Conservation (phyloP, 2,797 vertebrate genomes). For the Sebastes alutus region DNA sequence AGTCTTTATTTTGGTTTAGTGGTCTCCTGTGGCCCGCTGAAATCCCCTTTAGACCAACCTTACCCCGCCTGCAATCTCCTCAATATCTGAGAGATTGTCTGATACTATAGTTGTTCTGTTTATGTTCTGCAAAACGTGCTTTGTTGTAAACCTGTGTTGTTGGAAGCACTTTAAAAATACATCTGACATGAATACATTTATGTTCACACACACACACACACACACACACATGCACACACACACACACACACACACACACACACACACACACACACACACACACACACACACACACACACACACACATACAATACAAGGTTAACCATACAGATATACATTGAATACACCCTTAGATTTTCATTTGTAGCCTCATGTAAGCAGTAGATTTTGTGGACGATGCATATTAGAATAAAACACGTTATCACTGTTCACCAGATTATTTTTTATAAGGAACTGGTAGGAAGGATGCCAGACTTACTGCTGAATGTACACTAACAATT, state of each 20-base stretch:
- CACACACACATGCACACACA: not conserved
- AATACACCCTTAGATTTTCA: not conserved
- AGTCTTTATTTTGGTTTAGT: conserved; percentile 59
- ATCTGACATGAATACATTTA: not conserved
- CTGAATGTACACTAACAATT: not conserved
- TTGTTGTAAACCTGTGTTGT: conserved; percentile 64
- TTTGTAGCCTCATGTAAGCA: not conserved
- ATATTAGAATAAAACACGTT: not conserved
- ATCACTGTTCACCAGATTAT: not conserved
- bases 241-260: not conserved
- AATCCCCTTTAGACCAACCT: conserved; percentile 50
- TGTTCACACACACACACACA: not conserved
- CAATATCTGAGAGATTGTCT: conserved; percentile 55
- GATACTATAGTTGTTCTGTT: conserved; percentile 52
- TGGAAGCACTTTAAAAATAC: conserved; percentile 45
- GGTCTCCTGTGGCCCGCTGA: conserved; percentile 57
- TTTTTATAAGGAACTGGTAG: not conserved
- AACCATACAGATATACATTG: not conserved
- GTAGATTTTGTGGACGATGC: not conserved
- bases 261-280: not conserved
- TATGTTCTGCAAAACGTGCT: conserved; percentile 52
- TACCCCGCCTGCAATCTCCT: conserved; percentile 33
- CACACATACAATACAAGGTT: not conserved
- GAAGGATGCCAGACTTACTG: not conserved
- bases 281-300: not conserved